Percentiles rank a stretch among this genome's conserved stretches.
These are phyloP conservation scores for Scaptomyza cyrtandrae DNA, from an alignment of 2,888 invertebrate genomes.

Conservation along the genomic window DNA sequence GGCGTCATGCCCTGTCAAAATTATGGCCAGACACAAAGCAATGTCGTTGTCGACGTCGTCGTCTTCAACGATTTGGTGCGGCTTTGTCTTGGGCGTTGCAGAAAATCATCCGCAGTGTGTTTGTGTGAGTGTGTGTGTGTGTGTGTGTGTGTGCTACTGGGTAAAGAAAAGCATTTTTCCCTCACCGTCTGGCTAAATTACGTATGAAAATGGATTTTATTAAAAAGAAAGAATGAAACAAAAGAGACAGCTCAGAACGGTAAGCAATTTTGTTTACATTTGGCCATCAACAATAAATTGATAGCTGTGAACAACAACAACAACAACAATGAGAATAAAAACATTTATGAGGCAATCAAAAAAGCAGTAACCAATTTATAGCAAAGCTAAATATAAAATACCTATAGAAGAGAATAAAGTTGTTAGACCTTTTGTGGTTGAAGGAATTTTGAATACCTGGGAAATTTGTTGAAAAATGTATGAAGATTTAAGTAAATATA, in stretches of 20 bases:
- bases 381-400: neutral
- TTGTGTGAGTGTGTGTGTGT: neutral
- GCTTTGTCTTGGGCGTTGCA: slow-evolving; percentile 73
- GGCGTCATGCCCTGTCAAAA: slow-evolving; percentile 60
- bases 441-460: neutral
- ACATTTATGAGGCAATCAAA: slow-evolving; percentile 41
- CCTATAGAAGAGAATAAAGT: neutral
- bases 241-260: slow-evolving; percentile 23
- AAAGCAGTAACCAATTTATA: slow-evolving; percentile 4
- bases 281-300: slow-evolving; percentile 53
- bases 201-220: slow-evolving; percentile 81
- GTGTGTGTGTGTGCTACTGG: slow-evolving; percentile 21
- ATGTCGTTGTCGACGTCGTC: slow-evolving; percentile 51
- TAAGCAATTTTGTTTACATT: slow-evolving; percentile 37
- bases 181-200: slow-evolving; percentile 62
- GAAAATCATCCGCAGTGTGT: slow-evolving; percentile 69
- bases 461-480: no score
- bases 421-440: no score
- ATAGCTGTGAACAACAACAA: slow-evolving; percentile 30
- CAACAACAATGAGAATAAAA: slow-evolving; percentile 13
- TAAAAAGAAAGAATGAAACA: slow-evolving; percentile 39
- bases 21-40: slow-evolving; percentile 80
- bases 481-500: no score
- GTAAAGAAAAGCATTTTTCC: slow-evolving; percentile 2
- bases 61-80: slow-evolving; percentile 56